phyloP scores from a whole-genome alignment of 2,888 invertebrate species.

The Apoda limacodes region DNA sequence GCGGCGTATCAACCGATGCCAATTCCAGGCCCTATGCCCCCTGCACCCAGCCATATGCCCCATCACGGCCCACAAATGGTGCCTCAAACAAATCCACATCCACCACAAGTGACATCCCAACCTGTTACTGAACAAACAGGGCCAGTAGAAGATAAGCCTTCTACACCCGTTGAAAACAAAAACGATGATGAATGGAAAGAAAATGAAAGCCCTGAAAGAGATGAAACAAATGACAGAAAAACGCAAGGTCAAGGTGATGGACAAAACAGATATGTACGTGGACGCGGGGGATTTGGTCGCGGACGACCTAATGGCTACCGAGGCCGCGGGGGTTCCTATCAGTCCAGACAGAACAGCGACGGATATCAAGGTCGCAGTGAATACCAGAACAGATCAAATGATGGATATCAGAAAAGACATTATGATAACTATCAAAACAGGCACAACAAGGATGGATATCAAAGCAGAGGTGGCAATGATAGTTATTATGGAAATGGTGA shows the following conservation, averaged over 20 bases:
- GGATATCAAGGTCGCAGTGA: slow-evolving; percentile 42
- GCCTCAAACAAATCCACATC: slow-evolving; percentile 23
- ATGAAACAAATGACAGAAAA: slow-evolving; percentile 40
- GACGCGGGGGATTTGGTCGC: slow-evolving; percentile 37
- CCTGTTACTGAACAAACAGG: slow-evolving; percentile 14
- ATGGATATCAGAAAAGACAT: slow-evolving; percentile 44
- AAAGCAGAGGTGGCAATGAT: slow-evolving; percentile 37
- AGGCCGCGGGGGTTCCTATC: slow-evolving; percentile 49
- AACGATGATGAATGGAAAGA: slow-evolving; percentile 43
- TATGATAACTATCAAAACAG: slow-evolving; percentile 46
- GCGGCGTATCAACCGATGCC: slow-evolving; percentile 57
- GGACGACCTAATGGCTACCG: slow-evolving; percentile 57
- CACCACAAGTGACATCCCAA: slow-evolving; percentile 20
- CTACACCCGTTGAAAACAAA: slow-evolving; percentile 34
- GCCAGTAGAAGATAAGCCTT: slow-evolving; percentile 25
- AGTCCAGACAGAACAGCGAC: slow-evolving; percentile 38
- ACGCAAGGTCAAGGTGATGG: slow-evolving; percentile 56
- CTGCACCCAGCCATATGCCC: slow-evolving; percentile 41
- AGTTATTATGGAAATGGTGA: slow-evolving; percentile 55
- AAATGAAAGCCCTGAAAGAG: slow-evolving; percentile 43
- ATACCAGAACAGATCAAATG: slow-evolving; percentile 41
- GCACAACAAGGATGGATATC: slow-evolving; percentile 40
- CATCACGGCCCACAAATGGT: slow-evolving; percentile 25
- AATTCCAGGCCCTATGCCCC: slow-evolving; percentile 28
- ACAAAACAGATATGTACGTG: slow-evolving; percentile 45